Percentiles rank a stretch among this genome's conserved stretches.
phyloP scores from a whole-genome alignment of 2,797 vertebrate species.

The Molossus alvarezi region DNA sequence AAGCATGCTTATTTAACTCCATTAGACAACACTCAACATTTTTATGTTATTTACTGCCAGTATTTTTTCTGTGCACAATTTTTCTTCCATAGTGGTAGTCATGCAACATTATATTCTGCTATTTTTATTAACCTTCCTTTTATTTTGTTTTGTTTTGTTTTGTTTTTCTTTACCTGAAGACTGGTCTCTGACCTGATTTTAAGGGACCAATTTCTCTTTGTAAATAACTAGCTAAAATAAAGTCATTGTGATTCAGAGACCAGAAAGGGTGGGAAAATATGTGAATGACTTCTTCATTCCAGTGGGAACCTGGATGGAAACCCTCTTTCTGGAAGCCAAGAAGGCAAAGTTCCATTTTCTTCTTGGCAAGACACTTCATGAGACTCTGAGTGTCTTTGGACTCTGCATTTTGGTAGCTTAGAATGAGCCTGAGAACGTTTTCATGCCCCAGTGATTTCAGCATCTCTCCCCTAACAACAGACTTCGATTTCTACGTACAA shows the following conservation, averaged over 20 bases:
- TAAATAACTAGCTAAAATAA: slow-evolving; percentile 77
- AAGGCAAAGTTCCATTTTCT: slow-evolving; percentile 82
- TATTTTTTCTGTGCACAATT: neutral
- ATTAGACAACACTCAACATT: neutral
- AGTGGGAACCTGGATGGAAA: slow-evolving; percentile 81
- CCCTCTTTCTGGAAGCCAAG: slow-evolving; percentile 82
- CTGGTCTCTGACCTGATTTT: slow-evolving; percentile 61
- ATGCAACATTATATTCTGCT: neutral
- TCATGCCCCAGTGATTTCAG: slow-evolving; percentile 71
- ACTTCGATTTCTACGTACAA: neutral
- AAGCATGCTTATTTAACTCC: neutral
- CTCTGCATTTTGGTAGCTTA: slow-evolving; percentile 71
- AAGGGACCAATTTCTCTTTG: slow-evolving; percentile 56
- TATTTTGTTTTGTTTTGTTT: too few species aligned
- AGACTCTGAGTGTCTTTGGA: slow-evolving; percentile 78
- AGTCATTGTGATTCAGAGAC: slow-evolving; percentile 73
- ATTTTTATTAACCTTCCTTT: slow-evolving; percentile 38
- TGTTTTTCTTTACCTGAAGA: slow-evolving; percentile 55
- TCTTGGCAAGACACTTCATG: slow-evolving; percentile 82
- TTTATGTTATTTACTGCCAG: neutral
- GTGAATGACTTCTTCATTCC: slow-evolving; percentile 79
- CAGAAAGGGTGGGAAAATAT: slow-evolving; percentile 84
- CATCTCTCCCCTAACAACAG: slow-evolving; percentile 59
- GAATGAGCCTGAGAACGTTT: slow-evolving; percentile 78
- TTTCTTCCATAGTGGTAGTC: neutral